These are phyloP conservation scores for Pan paniscus DNA, from an alignment of 2,113 vertebrate species.

Conservation along the genomic window DNA sequence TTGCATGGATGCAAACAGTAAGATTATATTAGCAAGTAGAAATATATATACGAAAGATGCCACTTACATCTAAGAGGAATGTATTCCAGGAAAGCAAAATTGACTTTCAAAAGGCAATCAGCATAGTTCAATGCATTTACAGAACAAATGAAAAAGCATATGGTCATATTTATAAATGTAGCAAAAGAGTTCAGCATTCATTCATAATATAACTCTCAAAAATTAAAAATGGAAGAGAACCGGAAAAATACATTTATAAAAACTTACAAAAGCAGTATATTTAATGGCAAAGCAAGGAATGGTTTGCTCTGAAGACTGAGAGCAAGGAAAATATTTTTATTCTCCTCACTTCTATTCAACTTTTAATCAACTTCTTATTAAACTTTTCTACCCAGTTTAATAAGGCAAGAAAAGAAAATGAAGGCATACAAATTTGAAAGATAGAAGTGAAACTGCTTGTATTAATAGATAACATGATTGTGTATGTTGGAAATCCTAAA, in stretches of 20 bases:
- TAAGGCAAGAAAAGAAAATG: background rate
- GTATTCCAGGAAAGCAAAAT: background rate
- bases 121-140: background rate
- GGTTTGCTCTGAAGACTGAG: background rate
- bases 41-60: background rate
- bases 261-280: background rate
- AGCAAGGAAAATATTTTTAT: slow-evolving; percentile 1
- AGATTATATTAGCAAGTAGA: background rate
- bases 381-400: background rate
- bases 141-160: background rate
- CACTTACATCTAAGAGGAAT: background rate
- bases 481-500: background rate
- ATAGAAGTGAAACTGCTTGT: background rate
- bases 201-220: background rate
- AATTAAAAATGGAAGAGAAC: background rate
- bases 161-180: background rate
- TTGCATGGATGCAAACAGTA: background rate
- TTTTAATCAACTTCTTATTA: background rate
- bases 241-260: background rate
- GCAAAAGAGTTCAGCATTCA: background rate
- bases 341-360: background rate
- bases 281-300: background rate
- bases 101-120: background rate
- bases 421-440: background rate
- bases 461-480: background rate